Conservation (phyloP, 2,888 invertebrate species). For the Melieria omissa region DNA sequence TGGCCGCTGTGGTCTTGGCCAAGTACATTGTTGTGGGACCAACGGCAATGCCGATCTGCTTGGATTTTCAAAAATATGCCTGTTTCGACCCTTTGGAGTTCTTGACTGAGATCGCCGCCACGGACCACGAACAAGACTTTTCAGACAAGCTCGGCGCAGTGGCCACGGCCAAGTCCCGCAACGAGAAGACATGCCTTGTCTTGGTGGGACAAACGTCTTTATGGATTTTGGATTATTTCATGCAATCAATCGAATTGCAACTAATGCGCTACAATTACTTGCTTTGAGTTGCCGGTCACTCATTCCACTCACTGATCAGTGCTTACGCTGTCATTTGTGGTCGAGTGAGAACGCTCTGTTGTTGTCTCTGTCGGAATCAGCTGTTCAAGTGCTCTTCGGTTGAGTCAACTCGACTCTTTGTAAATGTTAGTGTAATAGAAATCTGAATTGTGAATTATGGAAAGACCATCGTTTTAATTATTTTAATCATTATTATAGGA, state of each 20-base stretch:
- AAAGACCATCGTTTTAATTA: constrained; percentile 17
- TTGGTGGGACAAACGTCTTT: not conserved
- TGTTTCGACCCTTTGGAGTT: not conserved
- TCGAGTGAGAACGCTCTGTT: too few species aligned
- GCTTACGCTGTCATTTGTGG: too few species aligned
- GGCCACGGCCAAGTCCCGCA: too few species aligned
- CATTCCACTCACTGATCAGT: too few species aligned
- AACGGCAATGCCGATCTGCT: constrained; percentile 45
- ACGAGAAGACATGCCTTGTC: too few species aligned
- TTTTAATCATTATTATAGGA: constrained; percentile 40
- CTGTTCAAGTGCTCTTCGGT: too few species aligned
- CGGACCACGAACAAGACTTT: too few species aligned
- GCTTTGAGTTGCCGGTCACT: constrained; percentile 4
- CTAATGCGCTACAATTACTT: constrained; percentile 22
- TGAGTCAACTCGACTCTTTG: too few species aligned
- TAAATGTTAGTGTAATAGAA: too few species aligned
- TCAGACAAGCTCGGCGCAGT: too few species aligned
- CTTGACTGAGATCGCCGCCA: not conserved
- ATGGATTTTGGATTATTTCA: constrained; percentile 11
- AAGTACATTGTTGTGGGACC: constrained; percentile 46
- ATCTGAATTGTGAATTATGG: constrained; percentile 10
- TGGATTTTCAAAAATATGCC: constrained; percentile 19
- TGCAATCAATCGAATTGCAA: constrained; percentile 28
- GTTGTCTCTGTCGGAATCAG: too few species aligned
- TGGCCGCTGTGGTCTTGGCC: constrained; percentile 43